Evolutionary conservation across 2,888 invertebrate genomes (phyloP).

Genomic region (Volucella zonaria): DNA sequence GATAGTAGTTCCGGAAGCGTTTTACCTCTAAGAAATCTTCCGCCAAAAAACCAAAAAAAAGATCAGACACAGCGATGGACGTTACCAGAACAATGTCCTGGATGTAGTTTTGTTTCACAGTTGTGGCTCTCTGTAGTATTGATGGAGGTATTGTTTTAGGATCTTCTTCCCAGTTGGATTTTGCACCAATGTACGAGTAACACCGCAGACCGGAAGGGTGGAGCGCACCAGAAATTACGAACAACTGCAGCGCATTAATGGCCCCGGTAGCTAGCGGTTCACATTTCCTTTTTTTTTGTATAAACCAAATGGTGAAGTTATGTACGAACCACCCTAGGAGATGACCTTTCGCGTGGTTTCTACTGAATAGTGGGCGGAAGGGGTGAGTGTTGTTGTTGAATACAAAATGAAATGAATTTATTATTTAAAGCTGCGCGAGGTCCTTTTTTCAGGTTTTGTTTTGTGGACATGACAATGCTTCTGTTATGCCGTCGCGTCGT

Average conservation of each 20-base stretch:
- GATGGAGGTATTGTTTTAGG: conserved; percentile 36
- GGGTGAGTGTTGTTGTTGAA: neutral
- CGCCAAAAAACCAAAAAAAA: conserved; percentile 30
- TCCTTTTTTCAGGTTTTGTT: neutral
- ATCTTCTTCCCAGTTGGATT: conserved; percentile 1
- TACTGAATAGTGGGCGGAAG: neutral
- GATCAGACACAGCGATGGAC: conserved; percentile 12
- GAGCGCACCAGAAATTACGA: conserved; percentile 15
- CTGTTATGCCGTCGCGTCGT: neutral
- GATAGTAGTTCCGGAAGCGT: conserved; percentile 14
- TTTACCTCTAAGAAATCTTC: conserved; percentile 22
- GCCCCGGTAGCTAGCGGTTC: neutral
- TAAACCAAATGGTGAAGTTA: neutral
- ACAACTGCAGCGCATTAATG: conserved; percentile 57
- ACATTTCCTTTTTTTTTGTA: neutral
- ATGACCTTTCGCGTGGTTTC: conserved; percentile 1
- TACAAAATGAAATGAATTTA: conserved; percentile 20
- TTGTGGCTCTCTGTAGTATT: neutral
- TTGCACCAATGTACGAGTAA: neutral
- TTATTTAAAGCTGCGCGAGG: conserved; percentile 43
- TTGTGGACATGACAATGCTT: conserved; percentile 31
- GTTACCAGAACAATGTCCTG: conserved; percentile 14
- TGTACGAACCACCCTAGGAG: neutral
- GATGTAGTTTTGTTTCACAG: neutral
- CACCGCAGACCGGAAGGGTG: conserved; percentile 20